Percentiles rank a stretch among this genome's conserved stretches.
These are phyloP conservation scores for Acipenser transmontanus DNA, from an alignment of 2,797 vertebrate species.

Conservation along the genomic window DNA sequence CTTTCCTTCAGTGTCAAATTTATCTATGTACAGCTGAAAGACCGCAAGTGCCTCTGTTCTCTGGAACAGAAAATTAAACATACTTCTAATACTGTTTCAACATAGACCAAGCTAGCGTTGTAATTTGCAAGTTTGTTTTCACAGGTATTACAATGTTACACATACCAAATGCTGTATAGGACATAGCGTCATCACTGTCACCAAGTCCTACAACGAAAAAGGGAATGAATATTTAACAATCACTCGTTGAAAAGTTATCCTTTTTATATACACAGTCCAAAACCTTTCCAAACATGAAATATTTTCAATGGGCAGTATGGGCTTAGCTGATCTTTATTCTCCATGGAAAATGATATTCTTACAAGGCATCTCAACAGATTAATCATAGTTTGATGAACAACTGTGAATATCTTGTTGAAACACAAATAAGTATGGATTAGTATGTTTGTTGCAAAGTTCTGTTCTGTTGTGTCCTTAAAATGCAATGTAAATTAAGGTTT, in stretches of 20 bases:
- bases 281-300: no score
- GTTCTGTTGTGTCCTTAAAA: no score
- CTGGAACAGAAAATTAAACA: constrained; percentile 48
- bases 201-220: constrained; percentile 63
- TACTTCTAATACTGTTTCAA: not conserved
- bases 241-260: not conserved
- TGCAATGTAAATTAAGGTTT: no score
- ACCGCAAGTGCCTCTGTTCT: constrained; percentile 71
- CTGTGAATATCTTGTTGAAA: no score
- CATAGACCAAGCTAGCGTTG: not conserved
- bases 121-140: not conserved
- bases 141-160: constrained; percentile 20
- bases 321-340: no score
- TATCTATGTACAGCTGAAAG: constrained; percentile 81
- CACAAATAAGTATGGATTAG: no score
- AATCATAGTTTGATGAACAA: no score
- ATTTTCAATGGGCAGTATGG: no score
- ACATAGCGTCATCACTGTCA: constrained; percentile 76
- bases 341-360: not conserved
- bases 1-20: constrained; percentile 77
- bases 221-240: constrained; percentile 15
- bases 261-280: no score
- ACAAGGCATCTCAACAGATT: not conserved
- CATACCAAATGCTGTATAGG: constrained; percentile 80
- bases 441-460: no score